Evolutionary conservation across 2,888 invertebrate genomes (phyloP).

Genomic region (Dryomyza anilis): DNA sequence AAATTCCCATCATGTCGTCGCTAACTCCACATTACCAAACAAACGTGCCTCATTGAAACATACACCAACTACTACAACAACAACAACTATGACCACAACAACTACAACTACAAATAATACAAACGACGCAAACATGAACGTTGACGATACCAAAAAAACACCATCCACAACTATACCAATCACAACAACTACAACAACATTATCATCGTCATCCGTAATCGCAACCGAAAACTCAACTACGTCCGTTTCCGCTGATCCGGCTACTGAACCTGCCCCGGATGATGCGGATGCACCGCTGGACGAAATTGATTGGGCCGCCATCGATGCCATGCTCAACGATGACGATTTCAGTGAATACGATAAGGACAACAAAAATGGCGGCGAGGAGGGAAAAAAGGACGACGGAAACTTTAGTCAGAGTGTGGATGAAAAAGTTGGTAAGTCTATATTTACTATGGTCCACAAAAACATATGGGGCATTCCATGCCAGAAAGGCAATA

Average conservation of each 20-base stretch:
- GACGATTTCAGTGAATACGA: slow-evolving; percentile 58
- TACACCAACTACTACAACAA: slow-evolving; percentile 46
- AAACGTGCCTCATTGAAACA: slow-evolving; percentile 57
- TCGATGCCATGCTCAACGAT: slow-evolving; percentile 57
- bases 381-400: slow-evolving; percentile 49
- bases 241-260: slow-evolving; percentile 52
- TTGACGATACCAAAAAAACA: slow-evolving; percentile 59
- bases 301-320: slow-evolving; percentile 57
- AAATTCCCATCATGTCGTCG: slow-evolving; percentile 61
- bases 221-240: slow-evolving; percentile 56
- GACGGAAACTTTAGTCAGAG: slow-evolving; percentile 73
- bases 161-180: slow-evolving; percentile 52
- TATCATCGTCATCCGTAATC: slow-evolving; percentile 37
- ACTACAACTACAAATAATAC: slow-evolving; percentile 45
- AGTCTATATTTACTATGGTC: slow-evolving; percentile 40
- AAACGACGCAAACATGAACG: slow-evolving; percentile 49
- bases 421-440: slow-evolving; percentile 83
- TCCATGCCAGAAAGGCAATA: no score
- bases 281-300: slow-evolving; percentile 51
- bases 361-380: slow-evolving; percentile 54
- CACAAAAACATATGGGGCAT: no score
- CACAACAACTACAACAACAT: slow-evolving; percentile 44
- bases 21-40: slow-evolving; percentile 53
- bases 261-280: slow-evolving; percentile 34
- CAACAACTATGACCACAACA: slow-evolving; percentile 50